Percentiles rank a stretch among this genome's conserved stretches.
These are phyloP conservation scores for Plagodis dolabraria DNA, from an alignment of 2,888 invertebrate species.

Conservation along the genomic window DNA sequence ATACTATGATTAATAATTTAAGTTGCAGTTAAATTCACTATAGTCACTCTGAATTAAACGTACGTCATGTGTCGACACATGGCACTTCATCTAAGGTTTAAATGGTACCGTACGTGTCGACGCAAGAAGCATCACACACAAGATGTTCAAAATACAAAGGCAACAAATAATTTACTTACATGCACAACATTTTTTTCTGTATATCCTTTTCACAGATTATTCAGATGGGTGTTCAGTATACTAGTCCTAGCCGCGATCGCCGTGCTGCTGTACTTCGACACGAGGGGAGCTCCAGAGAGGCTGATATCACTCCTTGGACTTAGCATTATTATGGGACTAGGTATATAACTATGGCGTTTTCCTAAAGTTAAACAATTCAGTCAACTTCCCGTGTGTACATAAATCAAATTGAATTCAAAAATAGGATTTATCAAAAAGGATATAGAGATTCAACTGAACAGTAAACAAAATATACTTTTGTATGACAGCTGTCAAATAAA, in stretches of 20 bases:
- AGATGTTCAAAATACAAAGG: neutral
- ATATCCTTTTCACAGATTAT: conserved; percentile 63
- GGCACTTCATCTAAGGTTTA: too few relatives aligned
- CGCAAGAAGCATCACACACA: too few relatives aligned
- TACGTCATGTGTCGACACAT: too few relatives aligned
- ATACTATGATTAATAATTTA: too few relatives aligned
- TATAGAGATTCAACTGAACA: too few relatives aligned
- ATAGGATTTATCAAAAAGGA: neutral
- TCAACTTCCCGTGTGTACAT: neutral
- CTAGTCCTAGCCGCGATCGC: conserved; percentile 77
- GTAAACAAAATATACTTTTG: too few relatives aligned
- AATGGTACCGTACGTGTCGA: too few relatives aligned
- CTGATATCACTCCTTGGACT: conserved; percentile 89
- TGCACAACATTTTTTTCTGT: too few relatives aligned
- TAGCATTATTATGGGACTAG: conserved; percentile 82
- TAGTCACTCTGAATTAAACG: too few relatives aligned
- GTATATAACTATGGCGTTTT: conserved; percentile 43
- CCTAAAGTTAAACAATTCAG: neutral
- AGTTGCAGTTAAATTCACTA: too few relatives aligned
- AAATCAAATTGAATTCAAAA: neutral
- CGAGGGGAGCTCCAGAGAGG: conserved; percentile 81
- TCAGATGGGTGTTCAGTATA: conserved; percentile 69
- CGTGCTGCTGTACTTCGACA: conserved; percentile 87
- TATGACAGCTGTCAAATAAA: too few relatives aligned
- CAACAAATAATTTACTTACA: neutral